These are phyloP conservation scores for Peromyscus polionotus DNA, from an alignment of 2,113 vertebrate genomes.

Conservation along the genomic window DNA sequence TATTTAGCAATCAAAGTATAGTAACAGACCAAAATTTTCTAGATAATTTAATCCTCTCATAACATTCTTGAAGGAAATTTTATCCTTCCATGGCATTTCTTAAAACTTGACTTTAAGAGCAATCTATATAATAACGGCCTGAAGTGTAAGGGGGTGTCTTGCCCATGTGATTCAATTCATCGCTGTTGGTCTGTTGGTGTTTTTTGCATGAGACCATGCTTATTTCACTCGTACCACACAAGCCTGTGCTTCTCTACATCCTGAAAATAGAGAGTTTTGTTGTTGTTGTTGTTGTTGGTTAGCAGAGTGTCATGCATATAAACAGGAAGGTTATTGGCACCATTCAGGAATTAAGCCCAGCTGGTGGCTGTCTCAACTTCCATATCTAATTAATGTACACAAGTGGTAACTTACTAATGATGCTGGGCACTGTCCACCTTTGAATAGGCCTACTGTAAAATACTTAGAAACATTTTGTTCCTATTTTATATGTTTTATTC, in stretches of 20 bases:
- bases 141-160: background rate
- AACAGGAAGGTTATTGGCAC: slow-evolving; percentile 41
- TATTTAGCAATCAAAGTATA: slow-evolving; percentile 18
- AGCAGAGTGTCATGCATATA: background rate
- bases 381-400: background rate
- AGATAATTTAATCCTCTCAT: slow-evolving; percentile 24
- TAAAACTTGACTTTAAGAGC: slow-evolving; percentile 45
- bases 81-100: slow-evolving; percentile 23
- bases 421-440: background rate
- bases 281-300: background rate
- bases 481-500: background rate
- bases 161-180: slow-evolving; percentile 14
- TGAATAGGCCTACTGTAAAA: background rate
- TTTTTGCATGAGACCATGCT: background rate
- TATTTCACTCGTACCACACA: slow-evolving; percentile 5
- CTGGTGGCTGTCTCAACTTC: background rate
- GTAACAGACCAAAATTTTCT: slow-evolving; percentile 48
- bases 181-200: background rate
- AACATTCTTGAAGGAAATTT: slow-evolving; percentile 41
- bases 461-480: slow-evolving; percentile 12
- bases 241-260: slow-evolving; percentile 23
- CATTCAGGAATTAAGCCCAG: slow-evolving; percentile 41
- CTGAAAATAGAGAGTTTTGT: background rate
- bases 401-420: slow-evolving; percentile 24
- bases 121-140: slow-evolving; percentile 56